phyloP scores from a whole-genome alignment of 2,888 invertebrate species.

The Ophion costatus region DNA sequence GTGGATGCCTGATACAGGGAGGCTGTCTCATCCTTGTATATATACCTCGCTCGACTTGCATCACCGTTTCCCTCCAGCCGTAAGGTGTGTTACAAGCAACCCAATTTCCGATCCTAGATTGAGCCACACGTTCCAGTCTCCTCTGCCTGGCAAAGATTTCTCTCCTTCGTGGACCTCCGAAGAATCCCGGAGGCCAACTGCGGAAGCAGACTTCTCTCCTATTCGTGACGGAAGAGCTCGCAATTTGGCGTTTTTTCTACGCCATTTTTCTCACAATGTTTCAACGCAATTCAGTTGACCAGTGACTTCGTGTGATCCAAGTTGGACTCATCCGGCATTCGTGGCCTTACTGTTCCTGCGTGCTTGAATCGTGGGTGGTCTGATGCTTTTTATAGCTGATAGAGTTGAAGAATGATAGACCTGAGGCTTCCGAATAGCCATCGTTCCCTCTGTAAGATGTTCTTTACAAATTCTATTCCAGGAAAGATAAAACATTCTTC shows the following conservation, averaged over 20 bases:
- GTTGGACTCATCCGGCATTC: not conserved
- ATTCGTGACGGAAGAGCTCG: not conserved
- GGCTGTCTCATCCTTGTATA: slow-evolving; percentile 30
- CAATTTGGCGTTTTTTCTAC: not conserved
- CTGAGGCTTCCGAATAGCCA: not conserved
- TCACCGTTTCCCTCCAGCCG: slow-evolving; percentile 30
- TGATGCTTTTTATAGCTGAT: not conserved
- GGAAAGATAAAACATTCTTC: not conserved
- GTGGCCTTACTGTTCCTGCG: not conserved
- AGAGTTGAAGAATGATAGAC: not conserved
- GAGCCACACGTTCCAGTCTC: slow-evolving; percentile 55
- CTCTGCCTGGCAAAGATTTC: slow-evolving; percentile 27
- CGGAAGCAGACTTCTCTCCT: not conserved
- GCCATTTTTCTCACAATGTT: not conserved
- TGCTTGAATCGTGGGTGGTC: not conserved
- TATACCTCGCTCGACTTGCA: slow-evolving; percentile 27
- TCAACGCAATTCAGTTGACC: too few species aligned
- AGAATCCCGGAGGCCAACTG: not conserved
- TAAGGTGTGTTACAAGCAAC: slow-evolving; percentile 60
- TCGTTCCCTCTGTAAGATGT: not conserved
- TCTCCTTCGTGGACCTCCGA: not conserved
- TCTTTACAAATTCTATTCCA: not conserved
- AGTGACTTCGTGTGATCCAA: not conserved
- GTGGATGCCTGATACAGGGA: slow-evolving; percentile 20
- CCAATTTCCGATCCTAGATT: slow-evolving; percentile 73